Conservation (phyloP, 2,113 vertebrate genomes). For the Ctenomys sociabilis region DNA sequence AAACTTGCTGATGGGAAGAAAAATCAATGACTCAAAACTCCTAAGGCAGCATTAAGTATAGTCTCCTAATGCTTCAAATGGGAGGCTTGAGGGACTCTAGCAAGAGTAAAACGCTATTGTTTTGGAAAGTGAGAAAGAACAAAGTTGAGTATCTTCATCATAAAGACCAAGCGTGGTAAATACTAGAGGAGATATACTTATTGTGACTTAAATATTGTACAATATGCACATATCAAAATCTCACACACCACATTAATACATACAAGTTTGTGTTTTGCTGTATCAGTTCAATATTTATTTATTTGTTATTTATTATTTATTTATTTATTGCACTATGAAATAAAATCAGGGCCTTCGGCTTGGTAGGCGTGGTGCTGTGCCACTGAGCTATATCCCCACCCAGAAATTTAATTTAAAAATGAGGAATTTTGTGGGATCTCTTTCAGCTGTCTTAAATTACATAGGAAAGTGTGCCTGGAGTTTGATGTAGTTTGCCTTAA, state of each 20-base stretch:
- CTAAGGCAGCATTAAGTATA: not conserved
- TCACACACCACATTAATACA: not conserved
- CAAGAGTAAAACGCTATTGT: no score
- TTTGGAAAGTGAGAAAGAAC: not conserved
- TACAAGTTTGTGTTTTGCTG: not conserved
- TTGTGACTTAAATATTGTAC: not conserved
- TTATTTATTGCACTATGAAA: no score
- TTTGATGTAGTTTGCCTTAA: not conserved
- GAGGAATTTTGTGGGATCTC: not conserved
- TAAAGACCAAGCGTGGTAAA: not conserved
- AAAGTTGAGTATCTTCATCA: not conserved
- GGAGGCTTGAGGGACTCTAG: not conserved
- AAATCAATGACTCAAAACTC: not conserved
- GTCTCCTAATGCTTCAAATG: not conserved
- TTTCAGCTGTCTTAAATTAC: not conserved
- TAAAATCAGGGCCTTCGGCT: no score
- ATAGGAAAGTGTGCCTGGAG: not conserved
- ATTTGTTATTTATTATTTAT: no score
- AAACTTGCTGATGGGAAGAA: not conserved
- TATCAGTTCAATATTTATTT: not conserved
- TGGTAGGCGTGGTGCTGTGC: no score
- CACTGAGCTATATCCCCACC: no score
- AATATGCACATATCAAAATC: not conserved
- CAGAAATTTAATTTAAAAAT: not conserved
- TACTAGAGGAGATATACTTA: not conserved